Evolutionary conservation across 2,888 invertebrate species (phyloP), one percentile per base, ranked within the genome.

Genomic region (Onthophagus sagittarius): DNA sequence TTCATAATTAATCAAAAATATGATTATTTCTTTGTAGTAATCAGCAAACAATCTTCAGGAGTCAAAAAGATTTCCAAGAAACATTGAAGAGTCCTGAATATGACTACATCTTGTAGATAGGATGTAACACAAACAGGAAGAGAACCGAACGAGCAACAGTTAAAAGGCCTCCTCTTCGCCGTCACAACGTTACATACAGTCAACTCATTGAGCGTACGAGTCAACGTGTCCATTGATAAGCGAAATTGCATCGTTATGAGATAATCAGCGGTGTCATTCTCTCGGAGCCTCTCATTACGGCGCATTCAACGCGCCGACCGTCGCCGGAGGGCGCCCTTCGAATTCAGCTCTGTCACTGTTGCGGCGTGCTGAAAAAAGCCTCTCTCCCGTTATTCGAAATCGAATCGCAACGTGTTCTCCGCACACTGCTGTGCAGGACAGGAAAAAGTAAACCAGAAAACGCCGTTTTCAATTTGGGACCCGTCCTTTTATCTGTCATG

Each of bases 401-500:
- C 39, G 39, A 53, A 53, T 53, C 39, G 39, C 39, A 11, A 53
- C 11, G 39, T 7, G 39, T 53, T 11, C 9, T 53, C 39, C 39
- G 39, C 39, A 11, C 11, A 3, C 23, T 23, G 23, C 23, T 23
- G 23, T 23, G 23, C 23, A 23, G 39, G 39, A 53, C 39, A 11
- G 39, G 39, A 53, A 53, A 53, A 53, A 53, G 39, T 53, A 53
- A 53, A 53, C 39, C 39, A 53, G 39, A 53, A 23, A 53, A 53
- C 32, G 31, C 67, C 32, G 67, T 67, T 67, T 67, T 67, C 67
- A 67, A 67, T 67, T 67, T 67, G 1, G 31, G 31, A 23, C 67
- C 39, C 39, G 39, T 53, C 39, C 39, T 53, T 53, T 67, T 67
- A 67, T 67, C 67, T 67, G 67, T 67, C 67, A 32, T n/a, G 31